These are phyloP conservation scores for Lomographa bimaculata DNA, from an alignment of 2,888 invertebrate genomes.

Conservation along the genomic window DNA sequence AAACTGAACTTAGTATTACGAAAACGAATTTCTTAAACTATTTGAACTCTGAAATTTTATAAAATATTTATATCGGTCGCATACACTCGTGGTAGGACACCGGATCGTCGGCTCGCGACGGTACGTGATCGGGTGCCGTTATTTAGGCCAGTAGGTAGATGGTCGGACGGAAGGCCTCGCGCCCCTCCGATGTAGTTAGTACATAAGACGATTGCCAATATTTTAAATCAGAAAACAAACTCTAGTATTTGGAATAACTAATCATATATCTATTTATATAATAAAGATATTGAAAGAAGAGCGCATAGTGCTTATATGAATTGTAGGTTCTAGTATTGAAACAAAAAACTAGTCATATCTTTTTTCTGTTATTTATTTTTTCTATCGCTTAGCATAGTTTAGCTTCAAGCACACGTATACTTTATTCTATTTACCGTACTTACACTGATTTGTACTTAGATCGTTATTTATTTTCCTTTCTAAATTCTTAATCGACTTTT, in stretches of 20 bases:
- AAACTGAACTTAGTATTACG: conserved; percentile 62
- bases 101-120: conserved; percentile 30
- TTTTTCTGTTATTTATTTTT: conserved; percentile 72
- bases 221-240: conserved; percentile 76
- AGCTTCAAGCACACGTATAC: conserved; percentile 77
- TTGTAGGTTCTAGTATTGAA: conserved; percentile 76
- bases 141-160: conserved; percentile 52
- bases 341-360: conserved; percentile 82
- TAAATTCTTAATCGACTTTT: conserved; percentile 34
- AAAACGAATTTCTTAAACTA: conserved; percentile 74
- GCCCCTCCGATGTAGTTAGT: conserved; percentile 68
- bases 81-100: no score
- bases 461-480: conserved; percentile 34
- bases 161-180: conserved; percentile 50
- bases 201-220: conserved; percentile 79
- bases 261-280: conserved; percentile 81
- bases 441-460: conserved; percentile 39
- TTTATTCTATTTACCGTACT: conserved; percentile 48
- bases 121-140: conserved; percentile 45
- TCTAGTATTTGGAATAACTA: conserved; percentile 77
- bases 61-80: conserved; percentile 71
- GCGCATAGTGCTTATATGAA: conserved; percentile 83
- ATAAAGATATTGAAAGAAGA: conserved; percentile 78
- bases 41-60: conserved; percentile 71
- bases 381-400: conserved; percentile 83